These are phyloP conservation scores for Micronisus gabar DNA, from an alignment of 2,113 vertebrate species.

Conservation along the genomic window DNA sequence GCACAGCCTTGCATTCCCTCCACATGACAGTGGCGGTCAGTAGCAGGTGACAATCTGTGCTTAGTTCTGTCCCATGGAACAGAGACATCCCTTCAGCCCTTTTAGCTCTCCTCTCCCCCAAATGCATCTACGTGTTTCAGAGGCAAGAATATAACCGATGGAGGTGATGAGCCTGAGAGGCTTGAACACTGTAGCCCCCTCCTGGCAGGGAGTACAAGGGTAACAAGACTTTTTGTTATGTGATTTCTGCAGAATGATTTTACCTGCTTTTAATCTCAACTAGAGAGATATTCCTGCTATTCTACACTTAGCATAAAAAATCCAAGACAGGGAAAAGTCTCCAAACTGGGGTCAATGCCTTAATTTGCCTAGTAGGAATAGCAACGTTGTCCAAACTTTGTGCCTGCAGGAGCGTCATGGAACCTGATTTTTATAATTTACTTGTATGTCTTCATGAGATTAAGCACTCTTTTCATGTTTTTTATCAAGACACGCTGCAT, in stretches of 20 bases:
- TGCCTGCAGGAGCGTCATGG: background rate
- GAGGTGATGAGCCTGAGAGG: background rate
- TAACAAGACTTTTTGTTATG: background rate
- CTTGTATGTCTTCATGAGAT: background rate
- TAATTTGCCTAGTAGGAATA: background rate
- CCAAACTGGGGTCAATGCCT: background rate
- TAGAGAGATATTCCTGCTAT: background rate
- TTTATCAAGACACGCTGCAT: constrained; percentile 82
- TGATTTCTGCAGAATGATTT: background rate
- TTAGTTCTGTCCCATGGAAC: background rate
- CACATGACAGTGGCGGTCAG: background rate
- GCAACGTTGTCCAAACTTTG: background rate
- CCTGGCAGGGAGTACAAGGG: background rate
- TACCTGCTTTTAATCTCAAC: background rate
- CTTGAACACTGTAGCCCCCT: background rate
- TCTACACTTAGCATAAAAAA: background rate
- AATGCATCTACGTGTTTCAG: fast-evolving
- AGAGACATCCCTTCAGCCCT: background rate
- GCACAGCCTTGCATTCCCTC: background rate
- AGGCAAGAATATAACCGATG: background rate
- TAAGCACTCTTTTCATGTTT: background rate
- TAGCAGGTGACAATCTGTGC: background rate
- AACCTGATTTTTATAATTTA: background rate
- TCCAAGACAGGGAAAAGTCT: background rate
- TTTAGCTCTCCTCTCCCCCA: background rate